A percentile compares a stretch with the other conserved stretches of the same genome.
Conservation (phyloP, 2,888 invertebrate genomes). For the Sarcophaga rosellei region DNA sequence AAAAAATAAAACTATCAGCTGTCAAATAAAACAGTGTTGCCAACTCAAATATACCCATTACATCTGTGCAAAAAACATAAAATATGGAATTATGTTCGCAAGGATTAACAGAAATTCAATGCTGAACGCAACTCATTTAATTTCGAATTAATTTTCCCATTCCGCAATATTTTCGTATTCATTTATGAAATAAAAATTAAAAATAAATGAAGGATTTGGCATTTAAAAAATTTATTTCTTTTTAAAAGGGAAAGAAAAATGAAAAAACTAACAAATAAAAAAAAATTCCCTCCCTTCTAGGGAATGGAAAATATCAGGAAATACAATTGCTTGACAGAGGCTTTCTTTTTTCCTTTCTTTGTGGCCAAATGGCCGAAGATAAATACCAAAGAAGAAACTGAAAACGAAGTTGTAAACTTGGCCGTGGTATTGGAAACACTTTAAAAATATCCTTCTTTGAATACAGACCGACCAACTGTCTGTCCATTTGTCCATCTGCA, state of each 20-base stretch:
- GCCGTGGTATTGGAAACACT: neutral
- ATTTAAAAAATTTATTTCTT: neutral
- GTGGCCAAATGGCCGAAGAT: neutral
- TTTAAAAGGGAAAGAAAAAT: neutral
- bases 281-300: neutral
- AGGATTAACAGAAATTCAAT: too few species aligned
- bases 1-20: too few species aligned
- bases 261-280: neutral
- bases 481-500: neutral
- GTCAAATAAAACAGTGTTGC: too few species aligned
- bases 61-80: too few species aligned
- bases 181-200: neutral
- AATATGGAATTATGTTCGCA: too few species aligned
- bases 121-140: too few species aligned
- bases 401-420: neutral
- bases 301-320: neutral
- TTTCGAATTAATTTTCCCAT: too few species aligned
- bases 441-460: neutral
- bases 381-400: neutral
- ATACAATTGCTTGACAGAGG: conserved; percentile 29
- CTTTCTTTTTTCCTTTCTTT: conserved; percentile 3
- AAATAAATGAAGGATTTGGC: too few species aligned
- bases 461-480: too few species aligned
- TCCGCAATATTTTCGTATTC: neutral
- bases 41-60: too few species aligned